Percentiles rank a stretch among this genome's conserved stretches.
These are phyloP conservation scores for Aurelia aurita DNA, from an alignment of 30 jellyfish, hydroid and myxozoan genomes.

Conservation along the genomic window DNA sequence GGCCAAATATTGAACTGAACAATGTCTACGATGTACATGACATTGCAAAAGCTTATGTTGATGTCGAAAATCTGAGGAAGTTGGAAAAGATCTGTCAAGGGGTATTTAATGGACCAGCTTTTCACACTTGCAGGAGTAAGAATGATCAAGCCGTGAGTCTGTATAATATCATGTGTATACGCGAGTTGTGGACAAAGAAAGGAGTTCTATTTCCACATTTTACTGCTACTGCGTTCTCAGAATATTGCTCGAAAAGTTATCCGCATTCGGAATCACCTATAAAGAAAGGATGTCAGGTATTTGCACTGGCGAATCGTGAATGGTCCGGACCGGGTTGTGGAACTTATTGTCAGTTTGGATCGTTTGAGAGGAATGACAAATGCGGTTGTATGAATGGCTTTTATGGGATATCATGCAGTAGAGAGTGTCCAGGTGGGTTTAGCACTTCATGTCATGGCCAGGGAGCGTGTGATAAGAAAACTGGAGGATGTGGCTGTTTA, in stretches of 20 bases:
- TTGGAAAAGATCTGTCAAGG: slow-evolving; percentile 19
- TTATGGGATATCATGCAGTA: slow-evolving; percentile 38
- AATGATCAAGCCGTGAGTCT: background rate
- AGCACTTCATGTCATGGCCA: slow-evolving; percentile 52
- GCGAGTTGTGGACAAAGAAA: slow-evolving; percentile 30
- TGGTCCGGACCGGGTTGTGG: slow-evolving; percentile 58
- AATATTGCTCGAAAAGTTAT: slow-evolving; percentile 1
- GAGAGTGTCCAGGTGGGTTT: slow-evolving; percentile 63
- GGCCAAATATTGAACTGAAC: slow-evolving; percentile 18
- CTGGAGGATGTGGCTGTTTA: slow-evolving; percentile 51
- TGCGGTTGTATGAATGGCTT: slow-evolving; percentile 50
- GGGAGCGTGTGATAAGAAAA: slow-evolving; percentile 37
- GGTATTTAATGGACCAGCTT: background rate
- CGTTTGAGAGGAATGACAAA: slow-evolving; percentile 7
- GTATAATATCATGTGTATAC: slow-evolving; percentile 33
- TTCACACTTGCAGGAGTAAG: slow-evolving; percentile 3
- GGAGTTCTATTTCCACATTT: background rate
- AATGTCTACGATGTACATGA: background rate
- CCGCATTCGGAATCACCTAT: background rate
- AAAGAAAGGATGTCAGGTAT: slow-evolving; percentile 8
- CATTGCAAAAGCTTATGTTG: background rate
- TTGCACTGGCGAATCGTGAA: slow-evolving; percentile 3
- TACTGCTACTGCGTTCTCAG: slow-evolving; percentile 24
- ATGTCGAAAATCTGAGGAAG: background rate
- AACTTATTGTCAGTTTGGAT: slow-evolving; percentile 39